A percentile compares a stretch with the other conserved stretches of the same genome.
phyloP scores from a whole-genome alignment of 2,888 invertebrate species.

The Tenthredo livida region DNA sequence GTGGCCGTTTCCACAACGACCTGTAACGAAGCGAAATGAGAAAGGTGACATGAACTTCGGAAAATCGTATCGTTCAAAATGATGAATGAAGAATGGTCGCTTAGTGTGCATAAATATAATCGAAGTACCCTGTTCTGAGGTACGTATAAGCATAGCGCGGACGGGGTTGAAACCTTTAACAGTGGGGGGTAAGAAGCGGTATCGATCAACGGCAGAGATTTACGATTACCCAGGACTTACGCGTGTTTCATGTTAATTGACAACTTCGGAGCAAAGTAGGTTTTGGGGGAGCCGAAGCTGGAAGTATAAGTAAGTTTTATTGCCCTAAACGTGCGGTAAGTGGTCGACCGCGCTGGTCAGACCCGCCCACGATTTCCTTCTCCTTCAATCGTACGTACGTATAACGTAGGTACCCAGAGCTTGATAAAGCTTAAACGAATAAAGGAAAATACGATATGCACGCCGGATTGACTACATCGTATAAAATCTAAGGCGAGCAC shows the following conservation, averaged over 20 bases:
- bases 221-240: conserved; percentile 44
- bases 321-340: conserved; percentile 50
- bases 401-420: not conserved
- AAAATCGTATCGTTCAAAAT: not conserved
- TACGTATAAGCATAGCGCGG: not conserved
- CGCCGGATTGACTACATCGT: not conserved
- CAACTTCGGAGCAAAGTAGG: conserved; percentile 29
- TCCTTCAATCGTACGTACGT: not conserved
- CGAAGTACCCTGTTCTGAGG: not conserved
- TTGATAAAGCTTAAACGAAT: conserved; percentile 10
- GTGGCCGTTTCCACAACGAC: conserved; percentile 93
- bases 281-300: conserved; percentile 24
- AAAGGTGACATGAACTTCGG: not conserved
- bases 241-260: conserved; percentile 50
- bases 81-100: not conserved
- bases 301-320: conserved; percentile 49
- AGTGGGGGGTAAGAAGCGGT: conserved; percentile 17
- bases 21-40: conserved; percentile 74
- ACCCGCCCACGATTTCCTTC: conserved; percentile 49
- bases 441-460: conserved; percentile 18
- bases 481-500: not conserved
- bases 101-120: not conserved
- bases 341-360: conserved; percentile 45
- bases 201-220: conserved; percentile 38
- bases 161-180: conserved; percentile 12